phyloP scores from a whole-genome alignment of 2,888 invertebrate genomes.

The Noctuana brunneofusca region DNA sequence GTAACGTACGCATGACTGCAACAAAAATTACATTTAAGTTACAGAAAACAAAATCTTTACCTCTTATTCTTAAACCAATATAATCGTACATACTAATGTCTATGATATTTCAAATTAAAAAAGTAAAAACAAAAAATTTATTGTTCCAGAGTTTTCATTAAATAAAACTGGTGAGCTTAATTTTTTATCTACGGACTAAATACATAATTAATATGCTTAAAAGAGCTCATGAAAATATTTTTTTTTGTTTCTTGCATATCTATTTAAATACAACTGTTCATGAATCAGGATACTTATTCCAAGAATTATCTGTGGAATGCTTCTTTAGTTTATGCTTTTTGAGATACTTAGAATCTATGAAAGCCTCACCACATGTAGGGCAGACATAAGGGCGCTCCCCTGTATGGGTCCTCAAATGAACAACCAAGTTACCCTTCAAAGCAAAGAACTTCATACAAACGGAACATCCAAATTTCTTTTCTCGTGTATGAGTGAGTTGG shows the following conservation, averaged over 20 bases:
- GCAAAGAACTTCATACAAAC: conserved; percentile 81
- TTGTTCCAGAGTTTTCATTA: too few relatives aligned
- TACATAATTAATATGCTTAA: too few relatives aligned
- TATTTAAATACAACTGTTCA: too few relatives aligned
- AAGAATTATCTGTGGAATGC: conserved; percentile 45
- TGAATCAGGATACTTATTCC: not conserved
- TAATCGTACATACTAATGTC: too few relatives aligned
- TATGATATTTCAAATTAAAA: too few relatives aligned
- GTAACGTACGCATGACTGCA: not conserved
- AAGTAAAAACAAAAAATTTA: too few relatives aligned
- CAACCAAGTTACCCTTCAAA: conserved; percentile 76
- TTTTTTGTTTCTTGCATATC: too few relatives aligned
- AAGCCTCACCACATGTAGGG: conserved; percentile 71
- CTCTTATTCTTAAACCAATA: too few relatives aligned
- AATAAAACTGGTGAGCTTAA: too few relatives aligned
- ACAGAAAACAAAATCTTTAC: not conserved
- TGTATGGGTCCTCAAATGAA: conserved; percentile 78
- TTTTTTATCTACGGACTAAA: too few relatives aligned
- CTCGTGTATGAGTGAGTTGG: conserved; percentile 77
- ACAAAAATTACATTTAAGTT: not conserved
- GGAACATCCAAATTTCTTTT: conserved; percentile 79
- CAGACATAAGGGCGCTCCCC: conserved; percentile 79
- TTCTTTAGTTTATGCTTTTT: conserved; percentile 78
- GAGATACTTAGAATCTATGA: conserved; percentile 79
- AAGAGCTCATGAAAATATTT: too few relatives aligned